Evolutionary conservation across 37 sponge, comb jelly and placozoan genomes (phyloP), one percentile per base, ranked within the genome.

Genomic region (Haliclona indistincta): DNA sequence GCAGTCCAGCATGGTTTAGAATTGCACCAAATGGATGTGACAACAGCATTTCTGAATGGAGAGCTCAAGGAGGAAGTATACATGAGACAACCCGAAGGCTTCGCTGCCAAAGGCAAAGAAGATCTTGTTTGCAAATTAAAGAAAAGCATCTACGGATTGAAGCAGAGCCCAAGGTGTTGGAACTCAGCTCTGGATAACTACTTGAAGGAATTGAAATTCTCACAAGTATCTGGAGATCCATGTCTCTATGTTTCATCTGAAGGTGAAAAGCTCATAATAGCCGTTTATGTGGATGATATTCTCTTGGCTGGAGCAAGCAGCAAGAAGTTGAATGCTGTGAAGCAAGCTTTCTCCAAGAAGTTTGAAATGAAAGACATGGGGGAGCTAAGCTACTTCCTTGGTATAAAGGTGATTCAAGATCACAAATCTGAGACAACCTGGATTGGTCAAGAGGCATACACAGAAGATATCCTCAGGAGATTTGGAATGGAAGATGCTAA

Each of bases 151-250:
- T n/a, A n/a, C n/a, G n/a, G n/a, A n/a, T n/a, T n/a, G n/a, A n/a
- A 81, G 60, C 86, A 85, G 40, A 38, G 56, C 36, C 67, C 87
- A 47, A 41, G 81, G 17, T 86, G 87, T 43, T 86, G 87, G 81
- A 86, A 86, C 62, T 6, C 51, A 0, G 70, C 71, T 60, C 78
- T 85, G 33, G n/a, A n/a, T n/a, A n/a, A n/a, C n/a, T n/a, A n/a
- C n/a, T n/a, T n/a, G n/a, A n/a, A n/a, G n/a, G n/a, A n/a, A n/a
- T n/a, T n/a, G n/a, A n/a, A n/a, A n/a, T n/a, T n/a, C n/a, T n/a
- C n/a, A n/a, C n/a, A n/a, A 56, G 80, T 73, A n/a, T n/a, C n/a
- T n/a, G 83, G 75, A 39, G 75, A 82, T 42, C 45, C 77, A 13
- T 76, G 66, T 64, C 49, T 76, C 2, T 76, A 22, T 7, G 41